Evolutionary conservation across 2,797 vertebrate genomes (phyloP).

Genomic region (Atherinosoma microstoma): DNA sequence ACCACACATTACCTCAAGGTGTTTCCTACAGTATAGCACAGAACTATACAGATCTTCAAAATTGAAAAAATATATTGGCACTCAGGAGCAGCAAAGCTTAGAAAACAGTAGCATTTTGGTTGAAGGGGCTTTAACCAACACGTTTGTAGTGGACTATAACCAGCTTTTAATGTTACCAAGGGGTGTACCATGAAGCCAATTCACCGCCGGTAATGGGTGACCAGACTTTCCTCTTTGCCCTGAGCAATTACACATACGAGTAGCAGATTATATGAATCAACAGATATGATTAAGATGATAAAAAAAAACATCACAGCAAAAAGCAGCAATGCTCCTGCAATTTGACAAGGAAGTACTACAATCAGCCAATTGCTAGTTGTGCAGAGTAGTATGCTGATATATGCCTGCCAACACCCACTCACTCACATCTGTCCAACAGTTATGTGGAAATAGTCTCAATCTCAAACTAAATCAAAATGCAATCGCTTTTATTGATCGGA

Average conservation of each 20-base stretch:
- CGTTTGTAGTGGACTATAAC: background rate
- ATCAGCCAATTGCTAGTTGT: background rate
- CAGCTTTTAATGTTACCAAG: no score
- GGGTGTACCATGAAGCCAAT: no score
- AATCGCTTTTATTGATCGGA: background rate
- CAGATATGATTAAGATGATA: background rate
- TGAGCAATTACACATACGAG: background rate
- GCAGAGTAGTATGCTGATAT: background rate
- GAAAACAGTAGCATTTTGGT: background rate
- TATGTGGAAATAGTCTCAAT: background rate
- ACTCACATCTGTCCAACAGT: background rate
- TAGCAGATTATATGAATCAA: background rate
- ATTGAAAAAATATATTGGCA: background rate
- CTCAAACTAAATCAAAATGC: background rate
- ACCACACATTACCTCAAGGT: background rate
- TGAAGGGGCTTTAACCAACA: background rate
- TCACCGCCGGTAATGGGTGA: no score
- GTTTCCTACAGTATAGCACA: background rate
- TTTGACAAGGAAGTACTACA: background rate
- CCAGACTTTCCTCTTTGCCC: no score
- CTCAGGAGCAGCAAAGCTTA: no score
- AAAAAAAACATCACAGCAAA: background rate
- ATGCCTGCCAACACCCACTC: no score
- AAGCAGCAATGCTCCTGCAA: background rate
- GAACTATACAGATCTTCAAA: background rate